Evolutionary conservation across 53 echinoderm and acorn worm species (phyloP).

Genomic region (Patiria pectinifera): DNA sequence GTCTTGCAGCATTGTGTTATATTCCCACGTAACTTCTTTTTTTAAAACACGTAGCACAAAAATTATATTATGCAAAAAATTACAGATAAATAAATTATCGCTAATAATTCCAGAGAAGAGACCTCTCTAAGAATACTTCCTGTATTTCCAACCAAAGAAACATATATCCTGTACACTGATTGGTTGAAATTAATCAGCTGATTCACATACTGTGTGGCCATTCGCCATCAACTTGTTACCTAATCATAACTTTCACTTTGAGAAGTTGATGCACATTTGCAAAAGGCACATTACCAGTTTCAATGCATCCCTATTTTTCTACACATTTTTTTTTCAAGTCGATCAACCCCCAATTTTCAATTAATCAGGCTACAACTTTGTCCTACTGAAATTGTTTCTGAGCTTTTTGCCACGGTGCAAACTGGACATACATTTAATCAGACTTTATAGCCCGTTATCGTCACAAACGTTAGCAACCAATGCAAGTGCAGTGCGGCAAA

Average conservation of each 20-base stretch:
- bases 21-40: neutral
- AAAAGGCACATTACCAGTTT: neutral
- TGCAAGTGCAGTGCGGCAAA: too few species aligned
- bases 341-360: too few species aligned
- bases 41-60: constrained; percentile 38
- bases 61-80: neutral
- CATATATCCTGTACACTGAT: neutral
- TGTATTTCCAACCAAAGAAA: neutral
- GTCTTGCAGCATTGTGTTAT: constrained; percentile 49
- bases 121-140: neutral
- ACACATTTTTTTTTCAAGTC: too few species aligned
- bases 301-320: neutral
- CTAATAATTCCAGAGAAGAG: neutral
- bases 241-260: neutral
- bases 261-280: neutral
- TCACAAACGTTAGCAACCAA: too few species aligned
- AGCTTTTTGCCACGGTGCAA: too few species aligned
- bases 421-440: too few species aligned
- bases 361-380: too few species aligned
- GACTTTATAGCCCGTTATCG: too few species aligned
- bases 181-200: too few species aligned
- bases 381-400: too few species aligned
- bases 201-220: too few species aligned
- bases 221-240: too few species aligned
- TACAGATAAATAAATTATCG: neutral